These are phyloP conservation scores for Lagria hirta DNA, from an alignment of 2,888 invertebrate genomes.

Conservation along the genomic window DNA sequence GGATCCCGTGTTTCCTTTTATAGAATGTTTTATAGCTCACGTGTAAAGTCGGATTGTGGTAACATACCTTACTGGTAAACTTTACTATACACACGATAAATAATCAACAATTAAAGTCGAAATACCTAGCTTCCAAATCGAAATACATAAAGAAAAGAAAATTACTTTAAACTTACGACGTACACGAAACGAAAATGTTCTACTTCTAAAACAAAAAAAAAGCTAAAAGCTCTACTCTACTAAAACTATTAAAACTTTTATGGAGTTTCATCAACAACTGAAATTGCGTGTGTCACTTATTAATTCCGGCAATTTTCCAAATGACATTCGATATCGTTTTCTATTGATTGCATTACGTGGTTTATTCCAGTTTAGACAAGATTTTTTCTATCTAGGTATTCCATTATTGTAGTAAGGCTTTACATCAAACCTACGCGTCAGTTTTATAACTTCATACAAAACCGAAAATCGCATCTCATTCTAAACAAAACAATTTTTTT, in stretches of 20 bases:
- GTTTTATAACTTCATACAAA: no score
- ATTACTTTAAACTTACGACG: no score
- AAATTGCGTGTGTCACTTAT: conserved; percentile 5
- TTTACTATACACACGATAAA: conserved; percentile 11
- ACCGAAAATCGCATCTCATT: no score
- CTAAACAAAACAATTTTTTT: no score
- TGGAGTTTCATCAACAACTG: background rate
- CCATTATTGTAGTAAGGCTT: no score
- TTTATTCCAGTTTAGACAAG: conserved; percentile 3
- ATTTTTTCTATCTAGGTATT: conserved; percentile 2
- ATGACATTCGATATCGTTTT: conserved; percentile 1
- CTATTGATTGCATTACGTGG: conserved; percentile 3
- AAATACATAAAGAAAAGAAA: no score
- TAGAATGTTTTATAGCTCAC: conserved; percentile 26
- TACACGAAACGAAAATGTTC: no score
- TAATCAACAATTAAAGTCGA: conserved; percentile 12
- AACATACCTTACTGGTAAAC: conserved; percentile 24
- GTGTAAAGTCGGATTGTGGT: conserved; percentile 21
- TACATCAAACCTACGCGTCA: no score
- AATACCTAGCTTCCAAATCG: no score
- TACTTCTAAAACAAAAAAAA: no score
- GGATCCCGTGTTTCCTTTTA: conserved; percentile 22
- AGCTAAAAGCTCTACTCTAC: no score
- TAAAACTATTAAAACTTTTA: no score
- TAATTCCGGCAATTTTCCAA: conserved; percentile 7